These are phyloP conservation scores for Notolabrus celidotus DNA, from an alignment of 2,797 vertebrate genomes.

Conservation along the genomic window DNA sequence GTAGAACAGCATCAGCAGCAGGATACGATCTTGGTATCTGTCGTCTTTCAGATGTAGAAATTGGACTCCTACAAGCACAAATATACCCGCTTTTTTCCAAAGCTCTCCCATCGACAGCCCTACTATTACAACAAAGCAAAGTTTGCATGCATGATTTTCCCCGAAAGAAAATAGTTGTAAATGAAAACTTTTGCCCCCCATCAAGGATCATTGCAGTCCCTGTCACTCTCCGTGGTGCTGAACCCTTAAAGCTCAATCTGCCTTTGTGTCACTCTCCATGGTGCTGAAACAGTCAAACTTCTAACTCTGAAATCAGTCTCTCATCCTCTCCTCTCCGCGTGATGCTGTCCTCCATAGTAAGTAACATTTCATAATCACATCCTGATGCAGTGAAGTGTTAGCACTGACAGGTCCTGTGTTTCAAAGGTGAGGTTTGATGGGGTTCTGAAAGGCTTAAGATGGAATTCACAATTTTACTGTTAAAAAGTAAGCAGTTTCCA, in stretches of 20 bases:
- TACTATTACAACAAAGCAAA: conserved; percentile 11
- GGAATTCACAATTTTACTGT: conserved; percentile 7
- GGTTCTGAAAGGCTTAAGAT: not conserved
- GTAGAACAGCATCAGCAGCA: too few species aligned
- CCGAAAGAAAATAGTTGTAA: conserved; percentile 20
- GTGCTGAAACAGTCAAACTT: conserved; percentile 52
- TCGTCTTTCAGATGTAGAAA: not conserved
- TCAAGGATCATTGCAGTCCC: conserved; percentile 18
- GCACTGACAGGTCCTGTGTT: conserved; percentile 11
- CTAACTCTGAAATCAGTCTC: conserved; percentile 22
- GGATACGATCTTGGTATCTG: too few species aligned
- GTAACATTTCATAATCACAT: conserved; percentile 29
- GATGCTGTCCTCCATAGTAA: conserved; percentile 22
- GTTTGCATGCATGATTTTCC: conserved; percentile 20
- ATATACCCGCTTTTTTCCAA: conserved; percentile 15
- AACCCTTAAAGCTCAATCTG: conserved; percentile 38
- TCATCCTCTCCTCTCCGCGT: conserved; percentile 23
- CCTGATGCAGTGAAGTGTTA: conserved; percentile 15
- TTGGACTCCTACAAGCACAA: not conserved
- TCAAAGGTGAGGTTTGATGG: conserved; percentile 1
- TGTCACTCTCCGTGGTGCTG: conserved; percentile 22
- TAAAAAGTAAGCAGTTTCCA: not conserved
- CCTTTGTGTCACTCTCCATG: conserved; percentile 38
- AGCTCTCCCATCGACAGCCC: not conserved
- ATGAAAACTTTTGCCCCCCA: conserved; percentile 23